phyloP scores from a whole-genome alignment of 2,113 vertebrate genomes.

The Seriola rivoliana region DNA sequence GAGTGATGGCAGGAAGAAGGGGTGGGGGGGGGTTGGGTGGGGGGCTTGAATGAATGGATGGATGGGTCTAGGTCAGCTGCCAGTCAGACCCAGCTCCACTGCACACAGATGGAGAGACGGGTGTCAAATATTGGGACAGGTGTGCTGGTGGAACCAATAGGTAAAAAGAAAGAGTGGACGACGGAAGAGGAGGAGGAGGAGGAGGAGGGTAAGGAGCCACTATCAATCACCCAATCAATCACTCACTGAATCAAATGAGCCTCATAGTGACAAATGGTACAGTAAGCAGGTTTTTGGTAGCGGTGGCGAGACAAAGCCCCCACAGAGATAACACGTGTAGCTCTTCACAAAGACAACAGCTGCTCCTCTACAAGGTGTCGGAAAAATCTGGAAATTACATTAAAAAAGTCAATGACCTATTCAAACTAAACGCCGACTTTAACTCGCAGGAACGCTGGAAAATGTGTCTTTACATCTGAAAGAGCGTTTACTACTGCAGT shows the following conservation, averaged over 20 bases:
- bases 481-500: background rate
- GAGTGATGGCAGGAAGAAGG: slow-evolving; percentile 26
- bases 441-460: background rate
- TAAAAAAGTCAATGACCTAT: background rate
- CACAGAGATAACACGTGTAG: background rate
- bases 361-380: background rate
- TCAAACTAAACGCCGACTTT: background rate
- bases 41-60: slow-evolving; percentile 8
- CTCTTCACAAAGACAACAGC: background rate
- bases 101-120: slow-evolving; percentile 34
- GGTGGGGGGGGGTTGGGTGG: background rate
- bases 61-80: slow-evolving; percentile 37
- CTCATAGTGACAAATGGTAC: slow-evolving; percentile 2
- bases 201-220: background rate
- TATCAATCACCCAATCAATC: slow-evolving; percentile 52
- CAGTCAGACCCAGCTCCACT: slow-evolving; percentile 27
- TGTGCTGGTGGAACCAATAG: slow-evolving; percentile 48
- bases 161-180: slow-evolving; percentile 2
- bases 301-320: background rate
- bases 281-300: slow-evolving; percentile 18
- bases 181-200: background rate
- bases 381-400: background rate
- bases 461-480: background rate
- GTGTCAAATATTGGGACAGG: slow-evolving; percentile 45
- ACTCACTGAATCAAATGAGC: slow-evolving; percentile 45